A percentile compares a stretch with the other conserved stretches of the same genome.
phyloP scores from a whole-genome alignment of 2,888 invertebrate genomes.

The Erebia epiphron region DNA sequence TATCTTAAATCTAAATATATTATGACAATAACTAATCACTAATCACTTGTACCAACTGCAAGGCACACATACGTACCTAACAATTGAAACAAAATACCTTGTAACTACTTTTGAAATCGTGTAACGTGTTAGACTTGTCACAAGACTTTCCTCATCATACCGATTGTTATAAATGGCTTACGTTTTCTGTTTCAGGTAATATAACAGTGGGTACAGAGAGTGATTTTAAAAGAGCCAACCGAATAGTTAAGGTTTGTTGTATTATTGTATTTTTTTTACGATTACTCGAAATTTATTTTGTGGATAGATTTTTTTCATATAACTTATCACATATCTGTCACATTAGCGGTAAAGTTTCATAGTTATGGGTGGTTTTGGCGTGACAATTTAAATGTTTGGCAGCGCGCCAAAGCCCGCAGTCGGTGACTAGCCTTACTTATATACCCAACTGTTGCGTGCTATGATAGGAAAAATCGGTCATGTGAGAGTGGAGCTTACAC shows the following conservation, averaged over 20 bases:
- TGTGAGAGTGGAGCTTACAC: constrained; percentile 10
- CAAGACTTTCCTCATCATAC: background rate
- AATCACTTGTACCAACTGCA: too few relatives aligned
- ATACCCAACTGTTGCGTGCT: constrained; percentile 27
- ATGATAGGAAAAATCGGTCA: constrained; percentile 28
- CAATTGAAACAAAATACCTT: background rate
- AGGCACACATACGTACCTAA: background rate
- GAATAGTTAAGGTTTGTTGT: background rate
- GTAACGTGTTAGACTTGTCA: background rate
- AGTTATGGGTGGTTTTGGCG: constrained; percentile 15
- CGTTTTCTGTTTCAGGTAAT: constrained; percentile 12
- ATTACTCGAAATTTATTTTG: background rate
- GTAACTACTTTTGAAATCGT: too few relatives aligned
- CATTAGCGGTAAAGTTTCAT: constrained; percentile 16
- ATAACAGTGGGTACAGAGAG: background rate
- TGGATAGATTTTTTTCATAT: background rate
- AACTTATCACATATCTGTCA: constrained; percentile 6
- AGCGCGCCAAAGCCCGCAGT: constrained; percentile 13
- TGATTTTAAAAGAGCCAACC: background rate
- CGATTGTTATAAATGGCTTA: background rate
- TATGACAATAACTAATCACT: too few relatives aligned
- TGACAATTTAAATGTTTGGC: constrained; percentile 23
- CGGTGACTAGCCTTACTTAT: constrained; percentile 20
- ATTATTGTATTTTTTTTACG: background rate
- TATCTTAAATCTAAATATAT: too few relatives aligned